Conservation (phyloP, 2,113 vertebrate species). For the Centropristis striata region DNA sequence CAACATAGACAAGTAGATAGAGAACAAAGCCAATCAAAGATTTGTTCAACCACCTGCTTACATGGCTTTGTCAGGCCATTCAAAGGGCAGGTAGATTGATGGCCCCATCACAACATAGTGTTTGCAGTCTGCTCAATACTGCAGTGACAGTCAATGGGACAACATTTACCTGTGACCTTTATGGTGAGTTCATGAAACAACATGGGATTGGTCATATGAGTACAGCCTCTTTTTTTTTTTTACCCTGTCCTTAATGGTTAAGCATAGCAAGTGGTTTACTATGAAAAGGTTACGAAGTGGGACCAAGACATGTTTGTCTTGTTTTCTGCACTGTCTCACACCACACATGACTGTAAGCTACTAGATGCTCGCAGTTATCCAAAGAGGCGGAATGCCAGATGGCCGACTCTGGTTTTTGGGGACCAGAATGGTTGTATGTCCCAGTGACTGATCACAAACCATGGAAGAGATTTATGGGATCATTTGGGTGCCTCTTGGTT, state of each 20-base stretch:
- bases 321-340: neutral
- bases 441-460: too few species aligned
- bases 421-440: too few species aligned
- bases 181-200: constrained; percentile 7
- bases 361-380: neutral
- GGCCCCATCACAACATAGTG: constrained; percentile 5
- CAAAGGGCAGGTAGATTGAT: neutral
- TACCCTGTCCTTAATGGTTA: neutral
- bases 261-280: constrained; percentile 3
- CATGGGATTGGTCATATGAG: neutral
- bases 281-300: neutral
- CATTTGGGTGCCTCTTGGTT: too few species aligned
- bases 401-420: neutral
- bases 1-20: neutral
- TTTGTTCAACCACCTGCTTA: neutral
- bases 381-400: too few species aligned
- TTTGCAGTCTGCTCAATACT: constrained; percentile 1
- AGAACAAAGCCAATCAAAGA: constrained; percentile 11
- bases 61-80: neutral
- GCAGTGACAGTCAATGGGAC: neutral
- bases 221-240: neutral
- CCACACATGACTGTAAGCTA: neutral
- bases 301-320: neutral
- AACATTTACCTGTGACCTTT: constrained; percentile 12
- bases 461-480: too few species aligned